Conservation (phyloP, 2,113 vertebrate genomes). For the Ammodytes dubius region DNA sequence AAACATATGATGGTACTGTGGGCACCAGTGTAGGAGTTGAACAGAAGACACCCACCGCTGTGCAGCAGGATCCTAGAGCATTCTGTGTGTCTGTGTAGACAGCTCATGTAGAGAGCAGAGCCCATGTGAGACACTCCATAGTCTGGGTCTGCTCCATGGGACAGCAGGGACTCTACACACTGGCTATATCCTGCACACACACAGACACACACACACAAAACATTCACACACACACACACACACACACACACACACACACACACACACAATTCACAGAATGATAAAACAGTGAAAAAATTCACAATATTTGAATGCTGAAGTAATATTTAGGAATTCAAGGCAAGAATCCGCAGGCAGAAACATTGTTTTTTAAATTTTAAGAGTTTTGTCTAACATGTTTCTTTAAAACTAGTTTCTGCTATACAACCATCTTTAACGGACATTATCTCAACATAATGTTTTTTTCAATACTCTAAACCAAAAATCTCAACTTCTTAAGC, state of each 20-base stretch:
- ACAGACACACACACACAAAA: background rate
- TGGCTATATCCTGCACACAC: constrained; percentile 61
- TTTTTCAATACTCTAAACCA: too few species aligned
- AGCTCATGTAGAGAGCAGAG: constrained; percentile 73
- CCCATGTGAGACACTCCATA: constrained; percentile 62
- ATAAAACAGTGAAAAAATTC: background rate
- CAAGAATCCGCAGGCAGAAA: too few species aligned
- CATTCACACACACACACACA: constrained; percentile 1
- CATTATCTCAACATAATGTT: too few species aligned
- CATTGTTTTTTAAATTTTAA: too few species aligned
- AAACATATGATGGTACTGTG: background rate
- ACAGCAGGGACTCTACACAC: constrained; percentile 73
- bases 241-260: constrained; percentile 1
- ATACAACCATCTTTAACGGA: too few species aligned
- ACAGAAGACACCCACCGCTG: constrained; percentile 41
- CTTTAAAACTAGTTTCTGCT: too few species aligned
- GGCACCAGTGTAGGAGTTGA: background rate
- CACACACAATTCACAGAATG: background rate
- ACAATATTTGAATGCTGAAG: background rate
- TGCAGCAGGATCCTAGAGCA: constrained; percentile 71
- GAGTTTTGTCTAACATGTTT: too few species aligned
- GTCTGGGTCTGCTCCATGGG: constrained; percentile 73
- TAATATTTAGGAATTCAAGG: background rate
- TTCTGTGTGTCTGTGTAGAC: constrained; percentile 53
- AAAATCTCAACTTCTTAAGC: too few species aligned